Percentiles rank a stretch among this genome's conserved stretches.
Conservation (phyloP, 2,888 invertebrate species). For the Ophion ventricosus region DNA sequence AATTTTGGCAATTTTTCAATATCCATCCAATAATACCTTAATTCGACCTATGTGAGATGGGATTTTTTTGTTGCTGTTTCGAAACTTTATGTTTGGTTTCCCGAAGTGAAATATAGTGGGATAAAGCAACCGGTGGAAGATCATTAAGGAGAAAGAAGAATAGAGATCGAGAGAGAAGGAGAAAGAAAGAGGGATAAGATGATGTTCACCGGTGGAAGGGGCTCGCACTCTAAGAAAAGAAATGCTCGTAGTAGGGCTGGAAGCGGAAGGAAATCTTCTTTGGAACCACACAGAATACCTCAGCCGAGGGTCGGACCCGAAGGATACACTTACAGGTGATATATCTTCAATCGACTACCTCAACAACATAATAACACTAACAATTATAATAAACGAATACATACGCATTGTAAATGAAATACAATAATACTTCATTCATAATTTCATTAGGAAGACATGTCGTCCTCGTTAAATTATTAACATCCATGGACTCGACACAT, state of each 20-base stretch:
- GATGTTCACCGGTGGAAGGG: slow-evolving; percentile 88
- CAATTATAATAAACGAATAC: neutral
- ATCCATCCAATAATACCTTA: too few relatives aligned
- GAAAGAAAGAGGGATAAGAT: slow-evolving; percentile 81
- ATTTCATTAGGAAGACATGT: too few relatives aligned
- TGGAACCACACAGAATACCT: slow-evolving; percentile 73
- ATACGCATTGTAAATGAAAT: too few relatives aligned
- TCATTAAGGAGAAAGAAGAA: slow-evolving; percentile 24
- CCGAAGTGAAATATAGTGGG: slow-evolving; percentile 17
- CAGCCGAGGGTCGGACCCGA: slow-evolving; percentile 74
- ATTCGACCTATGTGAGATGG: neutral
- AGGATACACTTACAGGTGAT: slow-evolving; percentile 80
- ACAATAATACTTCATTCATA: too few relatives aligned
- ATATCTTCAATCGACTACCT: neutral
- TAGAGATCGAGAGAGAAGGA: slow-evolving; percentile 7
- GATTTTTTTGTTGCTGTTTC: neutral
- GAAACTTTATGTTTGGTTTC: slow-evolving; percentile 18
- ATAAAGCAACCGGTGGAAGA: slow-evolving; percentile 14
- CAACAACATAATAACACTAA: neutral
- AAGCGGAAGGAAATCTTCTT: slow-evolving; percentile 73
- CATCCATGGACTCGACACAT: too few relatives aligned
- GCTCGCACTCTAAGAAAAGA: slow-evolving; percentile 86
- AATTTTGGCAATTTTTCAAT: too few relatives aligned
- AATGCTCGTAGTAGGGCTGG: slow-evolving; percentile 80
- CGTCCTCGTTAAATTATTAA: too few relatives aligned